These are phyloP conservation scores for Campoletis sonorensis DNA, from an alignment of 1,140 invertebrate genomes.

Conservation along the genomic window DNA sequence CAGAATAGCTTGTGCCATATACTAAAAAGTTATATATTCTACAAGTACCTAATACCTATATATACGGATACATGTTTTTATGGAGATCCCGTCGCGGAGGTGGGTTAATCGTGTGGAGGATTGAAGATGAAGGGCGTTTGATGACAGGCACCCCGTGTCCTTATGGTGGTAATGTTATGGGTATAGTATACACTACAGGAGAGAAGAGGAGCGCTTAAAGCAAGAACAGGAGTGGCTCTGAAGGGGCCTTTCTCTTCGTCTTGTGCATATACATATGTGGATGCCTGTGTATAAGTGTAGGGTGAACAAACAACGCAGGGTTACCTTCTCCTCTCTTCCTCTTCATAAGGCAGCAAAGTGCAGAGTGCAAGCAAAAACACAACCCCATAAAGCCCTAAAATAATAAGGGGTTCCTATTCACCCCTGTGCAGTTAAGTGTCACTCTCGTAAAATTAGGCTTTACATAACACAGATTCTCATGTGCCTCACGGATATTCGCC, in stretches of 20 bases:
- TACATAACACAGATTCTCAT: slow-evolving; percentile 15
- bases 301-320: slow-evolving; percentile 8
- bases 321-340: not conserved
- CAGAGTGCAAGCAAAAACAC: slow-evolving; percentile 18
- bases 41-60: not conserved
- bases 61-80: slow-evolving; percentile 44
- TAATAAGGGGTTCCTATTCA: slow-evolving; percentile 31
- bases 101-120: slow-evolving; percentile 46
- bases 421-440: slow-evolving; percentile 12
- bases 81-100: slow-evolving; percentile 40
- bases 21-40: no score
- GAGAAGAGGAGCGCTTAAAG: slow-evolving; percentile 31
- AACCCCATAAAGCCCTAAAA: slow-evolving; percentile 26
- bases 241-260: slow-evolving; percentile 28
- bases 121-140: slow-evolving; percentile 31
- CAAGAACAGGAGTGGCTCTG: slow-evolving; percentile 31
- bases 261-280: not conserved
- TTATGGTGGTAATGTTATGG: slow-evolving; percentile 15
- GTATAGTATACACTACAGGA: slow-evolving; percentile 6
- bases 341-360: slow-evolving; percentile 3
- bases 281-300: not conserved
- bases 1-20: no score
- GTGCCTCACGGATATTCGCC: not conserved
- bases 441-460: slow-evolving; percentile 36
- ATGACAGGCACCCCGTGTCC: slow-evolving; percentile 30